A percentile compares a stretch with the other conserved stretches of the same genome.
phyloP scores from a whole-genome alignment of 2,888 invertebrate genomes.

The Drosophila engyochracea region DNA sequence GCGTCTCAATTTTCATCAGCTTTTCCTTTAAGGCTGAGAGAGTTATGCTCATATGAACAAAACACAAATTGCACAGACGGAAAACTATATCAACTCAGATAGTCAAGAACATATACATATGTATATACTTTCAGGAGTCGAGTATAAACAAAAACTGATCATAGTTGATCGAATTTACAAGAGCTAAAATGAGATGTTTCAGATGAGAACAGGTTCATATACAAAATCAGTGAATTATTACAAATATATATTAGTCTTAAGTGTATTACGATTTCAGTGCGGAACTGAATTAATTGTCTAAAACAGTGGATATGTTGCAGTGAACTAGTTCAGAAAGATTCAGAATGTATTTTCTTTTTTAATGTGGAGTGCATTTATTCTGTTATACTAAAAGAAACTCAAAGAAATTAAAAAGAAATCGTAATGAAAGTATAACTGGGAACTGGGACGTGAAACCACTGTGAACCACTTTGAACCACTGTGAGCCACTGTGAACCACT shows the following conservation, averaged over 20 bases:
- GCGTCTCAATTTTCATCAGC: too few species aligned
- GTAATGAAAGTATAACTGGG: not conserved
- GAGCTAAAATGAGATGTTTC: not conserved
- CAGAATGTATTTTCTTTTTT: not conserved
- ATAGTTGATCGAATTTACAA: not conserved
- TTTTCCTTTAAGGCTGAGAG: not conserved
- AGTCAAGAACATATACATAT: not conserved
- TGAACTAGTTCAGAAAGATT: not conserved
- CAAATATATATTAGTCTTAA: not conserved
- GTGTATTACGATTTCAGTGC: not conserved
- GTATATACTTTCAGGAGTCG: not conserved
- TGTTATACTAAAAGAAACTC: not conserved
- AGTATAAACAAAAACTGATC: not conserved
- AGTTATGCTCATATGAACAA: not conserved
- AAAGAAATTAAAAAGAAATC: not conserved
- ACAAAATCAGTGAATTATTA: not conserved
- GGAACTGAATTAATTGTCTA: not conserved
- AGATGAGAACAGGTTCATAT: not conserved
- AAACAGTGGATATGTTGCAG: not conserved
- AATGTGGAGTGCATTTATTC: not conserved
- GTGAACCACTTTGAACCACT: too few species aligned
- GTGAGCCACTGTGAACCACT: slow-evolving; percentile 8
- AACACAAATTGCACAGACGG: not conserved
- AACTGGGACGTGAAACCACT: not conserved
- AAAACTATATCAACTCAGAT: not conserved